Evolutionary conservation across 2,888 invertebrate species (phyloP).

Genomic region (Campaea margaritaria): DNA sequence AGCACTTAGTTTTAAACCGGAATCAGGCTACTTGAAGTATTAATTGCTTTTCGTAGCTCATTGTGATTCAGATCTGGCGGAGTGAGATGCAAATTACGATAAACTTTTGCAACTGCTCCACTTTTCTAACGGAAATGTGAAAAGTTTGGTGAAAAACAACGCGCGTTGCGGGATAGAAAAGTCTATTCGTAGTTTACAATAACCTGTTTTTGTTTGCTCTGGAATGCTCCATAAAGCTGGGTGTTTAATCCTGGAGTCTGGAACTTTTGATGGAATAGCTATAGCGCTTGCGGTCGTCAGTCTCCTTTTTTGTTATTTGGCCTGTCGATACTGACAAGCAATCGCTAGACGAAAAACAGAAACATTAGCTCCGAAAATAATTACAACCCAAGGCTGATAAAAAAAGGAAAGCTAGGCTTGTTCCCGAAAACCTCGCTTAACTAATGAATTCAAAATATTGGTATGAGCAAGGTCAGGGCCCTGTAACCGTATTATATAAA

Average conservation of each 20-base stretch:
- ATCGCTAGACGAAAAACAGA: neutral
- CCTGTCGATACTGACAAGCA: neutral
- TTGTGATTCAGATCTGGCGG: slow-evolving; percentile 80
- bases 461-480: too few species aligned
- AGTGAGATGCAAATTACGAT: slow-evolving; percentile 81
- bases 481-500: too few species aligned
- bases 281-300: slow-evolving; percentile 6
- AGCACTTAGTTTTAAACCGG: slow-evolving; percentile 81
- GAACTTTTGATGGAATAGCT: slow-evolving; percentile 26
- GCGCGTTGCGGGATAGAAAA: slow-evolving; percentile 58
- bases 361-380: neutral
- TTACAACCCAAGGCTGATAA: too few species aligned
- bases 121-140: slow-evolving; percentile 79
- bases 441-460: too few species aligned
- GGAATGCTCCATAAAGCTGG: slow-evolving; percentile 37
- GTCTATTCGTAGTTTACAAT: slow-evolving; percentile 50
- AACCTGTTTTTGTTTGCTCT: slow-evolving; percentile 42
- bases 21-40: slow-evolving; percentile 81
- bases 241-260: slow-evolving; percentile 32
- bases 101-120: slow-evolving; percentile 76
- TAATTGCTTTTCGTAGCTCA: slow-evolving; percentile 83
- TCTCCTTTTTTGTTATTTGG: slow-evolving; percentile 13
- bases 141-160: slow-evolving; percentile 76
- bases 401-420: too few species aligned
- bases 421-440: too few species aligned